These are phyloP conservation scores for Metopia argyrocephala DNA, from an alignment of 2,888 invertebrate species.

Conservation along the genomic window DNA sequence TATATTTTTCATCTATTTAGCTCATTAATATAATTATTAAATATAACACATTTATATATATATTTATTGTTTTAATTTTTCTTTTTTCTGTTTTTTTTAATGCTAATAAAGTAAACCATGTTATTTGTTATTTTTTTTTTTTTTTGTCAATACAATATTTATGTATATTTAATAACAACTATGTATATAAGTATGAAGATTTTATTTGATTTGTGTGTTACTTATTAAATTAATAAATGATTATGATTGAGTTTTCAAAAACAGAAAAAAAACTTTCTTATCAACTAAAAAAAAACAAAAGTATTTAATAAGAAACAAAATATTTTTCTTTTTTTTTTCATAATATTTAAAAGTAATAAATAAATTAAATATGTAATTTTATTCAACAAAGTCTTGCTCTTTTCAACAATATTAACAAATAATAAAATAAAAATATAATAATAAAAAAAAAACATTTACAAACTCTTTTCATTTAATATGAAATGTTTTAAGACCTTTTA, in stretches of 20 bases:
- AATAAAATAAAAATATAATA: background rate
- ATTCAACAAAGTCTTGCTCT: background rate
- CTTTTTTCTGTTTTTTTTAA: background rate
- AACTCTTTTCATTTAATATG: too few species aligned
- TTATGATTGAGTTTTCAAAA: background rate
- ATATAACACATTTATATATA: slow-evolving; percentile 21
- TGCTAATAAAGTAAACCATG: slow-evolving; percentile 32
- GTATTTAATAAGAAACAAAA: background rate
- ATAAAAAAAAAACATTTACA: background rate
- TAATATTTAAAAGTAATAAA: background rate
- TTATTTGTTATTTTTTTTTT: background rate
- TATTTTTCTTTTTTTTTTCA: background rate
- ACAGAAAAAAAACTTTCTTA: background rate
- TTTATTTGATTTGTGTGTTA: background rate
- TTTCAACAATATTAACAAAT: background rate
- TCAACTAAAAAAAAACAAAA: background rate
- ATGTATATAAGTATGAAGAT: background rate
- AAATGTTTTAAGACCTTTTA: background rate
- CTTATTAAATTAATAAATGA: background rate
- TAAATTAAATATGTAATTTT: background rate
- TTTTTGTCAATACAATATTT: background rate
- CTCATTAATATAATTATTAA: slow-evolving; percentile 11
- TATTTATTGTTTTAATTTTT: background rate
- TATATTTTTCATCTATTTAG: slow-evolving; percentile 35
- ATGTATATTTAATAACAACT: background rate